phyloP scores from a whole-genome alignment of 2,888 invertebrate species.

The Melitaea athalia region DNA sequence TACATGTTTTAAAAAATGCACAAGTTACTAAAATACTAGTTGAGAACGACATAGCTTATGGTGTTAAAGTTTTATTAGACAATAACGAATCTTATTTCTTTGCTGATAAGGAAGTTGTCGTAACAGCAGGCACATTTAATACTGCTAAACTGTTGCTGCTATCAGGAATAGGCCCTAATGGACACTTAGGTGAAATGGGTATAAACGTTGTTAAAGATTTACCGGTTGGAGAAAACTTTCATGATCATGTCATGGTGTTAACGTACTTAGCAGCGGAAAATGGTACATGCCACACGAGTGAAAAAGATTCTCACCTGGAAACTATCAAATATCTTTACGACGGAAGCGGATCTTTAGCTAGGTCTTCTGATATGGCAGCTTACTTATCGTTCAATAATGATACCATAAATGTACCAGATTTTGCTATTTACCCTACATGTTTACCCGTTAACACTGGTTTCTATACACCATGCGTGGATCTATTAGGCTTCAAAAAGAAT shows the following conservation, averaged over 20 bases:
- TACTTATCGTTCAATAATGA: conserved; percentile 51
- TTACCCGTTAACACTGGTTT: conserved; percentile 46
- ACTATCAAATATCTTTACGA: conserved; percentile 62
- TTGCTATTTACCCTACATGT: conserved; percentile 66
- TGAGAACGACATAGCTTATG: conserved; percentile 52
- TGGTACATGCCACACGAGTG: conserved; percentile 55
- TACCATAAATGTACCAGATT: conserved; percentile 55
- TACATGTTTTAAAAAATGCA: conserved; percentile 57
- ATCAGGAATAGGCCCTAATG: conserved; percentile 65
- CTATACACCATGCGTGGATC: conserved; percentile 48
- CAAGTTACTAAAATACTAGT: conserved; percentile 58
- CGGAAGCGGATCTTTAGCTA: conserved; percentile 53
- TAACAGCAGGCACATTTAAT: conserved; percentile 69
- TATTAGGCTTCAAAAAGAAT: conserved; percentile 52
- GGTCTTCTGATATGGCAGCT: conserved; percentile 58
- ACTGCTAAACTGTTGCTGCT: conserved; percentile 64
- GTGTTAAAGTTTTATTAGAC: conserved; percentile 50
- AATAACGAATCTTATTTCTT: conserved; percentile 49
- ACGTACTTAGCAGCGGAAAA: conserved; percentile 56
- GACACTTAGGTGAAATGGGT: conserved; percentile 51
- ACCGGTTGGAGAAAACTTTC: conserved; percentile 67
- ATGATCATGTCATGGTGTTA: conserved; percentile 66
- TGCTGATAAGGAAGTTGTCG: conserved; percentile 59
- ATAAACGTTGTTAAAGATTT: conserved; percentile 56
- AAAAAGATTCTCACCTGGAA: conserved; percentile 48